These are phyloP conservation scores for Deilephila porcellus DNA, from an alignment of 2,888 invertebrate genomes.

Conservation along the genomic window DNA sequence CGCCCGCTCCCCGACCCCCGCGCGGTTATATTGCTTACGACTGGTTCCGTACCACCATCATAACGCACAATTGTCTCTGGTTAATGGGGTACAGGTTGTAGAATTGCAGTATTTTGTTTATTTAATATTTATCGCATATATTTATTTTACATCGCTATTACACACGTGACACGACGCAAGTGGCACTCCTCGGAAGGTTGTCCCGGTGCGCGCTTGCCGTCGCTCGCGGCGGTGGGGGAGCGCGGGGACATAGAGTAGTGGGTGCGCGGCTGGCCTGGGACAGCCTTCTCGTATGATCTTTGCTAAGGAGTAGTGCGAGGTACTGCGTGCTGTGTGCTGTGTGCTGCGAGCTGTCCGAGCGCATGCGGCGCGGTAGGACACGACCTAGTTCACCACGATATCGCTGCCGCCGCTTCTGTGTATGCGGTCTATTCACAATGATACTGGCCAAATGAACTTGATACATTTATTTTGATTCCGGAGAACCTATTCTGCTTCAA, in stretches of 20 bases:
- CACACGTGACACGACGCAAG: slow-evolving; percentile 67
- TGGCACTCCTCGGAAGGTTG: slow-evolving; percentile 85
- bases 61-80: slow-evolving; percentile 79
- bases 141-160: slow-evolving; percentile 79
- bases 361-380: slow-evolving; percentile 10
- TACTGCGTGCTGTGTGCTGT: slow-evolving; percentile 53
- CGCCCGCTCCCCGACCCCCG: slow-evolving; percentile 49
- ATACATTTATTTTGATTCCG: slow-evolving; percentile 81
- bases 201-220: slow-evolving; percentile 85
- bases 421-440: slow-evolving; percentile 72
- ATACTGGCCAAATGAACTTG: slow-evolving; percentile 84
- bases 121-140: slow-evolving; percentile 81
- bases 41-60: slow-evolving; percentile 71
- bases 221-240: slow-evolving; percentile 73
- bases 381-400: slow-evolving; percentile 16
- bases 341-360: slow-evolving; percentile 1
- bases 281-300: slow-evolving; percentile 74
- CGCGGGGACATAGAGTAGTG: slow-evolving; percentile 73
- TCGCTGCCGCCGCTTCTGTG: slow-evolving; percentile 69
- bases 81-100: slow-evolving; percentile 84
- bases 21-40: slow-evolving; percentile 77
- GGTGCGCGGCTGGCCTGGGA: slow-evolving; percentile 72
- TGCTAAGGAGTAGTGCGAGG: slow-evolving; percentile 61
- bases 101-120: slow-evolving; percentile 76
- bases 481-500: slow-evolving; percentile 85